These are phyloP conservation scores for Belonocnema kinseyi DNA, from an alignment of 1,140 invertebrate genomes.

Conservation along the genomic window DNA sequence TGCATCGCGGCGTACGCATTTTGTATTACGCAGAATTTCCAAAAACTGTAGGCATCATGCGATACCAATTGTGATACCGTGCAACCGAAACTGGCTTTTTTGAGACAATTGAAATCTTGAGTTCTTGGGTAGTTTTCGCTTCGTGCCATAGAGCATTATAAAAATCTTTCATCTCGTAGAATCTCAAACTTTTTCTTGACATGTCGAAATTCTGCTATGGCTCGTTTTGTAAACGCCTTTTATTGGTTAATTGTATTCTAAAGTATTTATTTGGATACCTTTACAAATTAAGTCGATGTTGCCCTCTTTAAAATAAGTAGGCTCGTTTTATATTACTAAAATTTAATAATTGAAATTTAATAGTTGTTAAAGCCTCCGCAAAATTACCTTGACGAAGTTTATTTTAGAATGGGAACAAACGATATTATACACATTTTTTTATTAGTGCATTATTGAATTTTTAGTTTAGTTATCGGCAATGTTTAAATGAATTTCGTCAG, in stretches of 20 bases:
- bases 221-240: background rate
- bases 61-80: conserved; percentile 22
- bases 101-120: background rate
- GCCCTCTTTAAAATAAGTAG: conserved; percentile 11
- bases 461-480: background rate
- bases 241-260: background rate
- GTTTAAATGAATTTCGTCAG: background rate
- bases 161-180: background rate
- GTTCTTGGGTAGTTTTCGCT: background rate
- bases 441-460: background rate
- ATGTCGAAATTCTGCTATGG: background rate
- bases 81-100: conserved; percentile 1
- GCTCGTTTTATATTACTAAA: conserved; percentile 22
- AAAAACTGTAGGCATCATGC: conserved; percentile 5
- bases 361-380: background rate
- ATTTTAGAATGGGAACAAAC: background rate
- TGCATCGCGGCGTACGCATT: conserved; percentile 2
- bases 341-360: background rate
- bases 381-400: conserved; percentile 1
- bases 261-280: background rate
- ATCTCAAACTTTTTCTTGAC: background rate
- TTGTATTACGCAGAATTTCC: background rate
- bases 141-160: background rate
- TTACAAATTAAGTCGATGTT: conserved; percentile 20
- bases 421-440: background rate